A percentile compares a stretch with the other conserved stretches of the same genome.
Evolutionary conservation across 2,113 vertebrate genomes (phyloP).

Genomic region (Trematomus loennbergii): DNA sequence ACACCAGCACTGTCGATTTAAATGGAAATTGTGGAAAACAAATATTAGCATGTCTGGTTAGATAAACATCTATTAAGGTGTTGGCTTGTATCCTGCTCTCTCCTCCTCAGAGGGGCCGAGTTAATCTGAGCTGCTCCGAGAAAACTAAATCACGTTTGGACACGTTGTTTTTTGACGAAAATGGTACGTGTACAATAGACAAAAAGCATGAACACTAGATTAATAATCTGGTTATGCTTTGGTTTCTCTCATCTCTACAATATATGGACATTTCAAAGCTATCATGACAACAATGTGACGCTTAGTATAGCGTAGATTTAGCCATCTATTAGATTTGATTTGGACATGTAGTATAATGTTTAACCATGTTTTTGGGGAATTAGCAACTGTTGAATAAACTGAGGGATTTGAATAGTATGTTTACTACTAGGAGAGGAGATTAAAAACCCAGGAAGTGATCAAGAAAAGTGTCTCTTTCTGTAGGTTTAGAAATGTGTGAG

Average conservation of each 20-base stretch:
- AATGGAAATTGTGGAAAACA: conserved; percentile 77
- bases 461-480: no score
- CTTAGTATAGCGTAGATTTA: no score
- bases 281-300: background rate
- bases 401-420: no score
- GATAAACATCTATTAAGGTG: conserved; percentile 70
- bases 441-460: no score
- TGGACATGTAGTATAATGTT: no score
- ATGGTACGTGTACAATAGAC: background rate
- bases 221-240: background rate
- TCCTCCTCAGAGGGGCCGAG: background rate
- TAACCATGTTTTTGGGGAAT: no score
- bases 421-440: no score
- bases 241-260: background rate
- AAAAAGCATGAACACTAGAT: no score
- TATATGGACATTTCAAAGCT: background rate
- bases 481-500: background rate
- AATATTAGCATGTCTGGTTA: conserved; percentile 76
- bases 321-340: background rate
- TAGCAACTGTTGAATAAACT: no score
- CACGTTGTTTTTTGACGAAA: background rate
- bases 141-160: background rate
- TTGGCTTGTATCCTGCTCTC: conserved; percentile 36
- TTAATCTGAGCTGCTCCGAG: background rate
- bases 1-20: conserved; percentile 68